Evolutionary conservation across 2,888 invertebrate genomes (phyloP).

Genomic region (Nesidiocoris tenuis): DNA sequence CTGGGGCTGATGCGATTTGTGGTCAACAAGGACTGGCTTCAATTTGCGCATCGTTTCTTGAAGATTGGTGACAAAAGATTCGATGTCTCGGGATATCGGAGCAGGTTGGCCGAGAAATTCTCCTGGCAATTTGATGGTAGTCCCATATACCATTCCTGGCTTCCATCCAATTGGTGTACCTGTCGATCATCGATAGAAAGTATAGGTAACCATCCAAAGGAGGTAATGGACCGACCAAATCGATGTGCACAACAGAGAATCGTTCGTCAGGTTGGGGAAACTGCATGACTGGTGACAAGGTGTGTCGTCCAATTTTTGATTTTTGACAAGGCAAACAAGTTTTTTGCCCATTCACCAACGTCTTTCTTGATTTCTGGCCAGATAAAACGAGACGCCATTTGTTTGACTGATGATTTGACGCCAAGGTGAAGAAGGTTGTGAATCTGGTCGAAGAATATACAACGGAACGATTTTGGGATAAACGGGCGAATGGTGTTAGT

Average conservation of each 20-base stretch:
- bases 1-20: constrained; percentile 14
- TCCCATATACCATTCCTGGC: constrained; percentile 45
- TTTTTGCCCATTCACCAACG: constrained; percentile 50
- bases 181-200: constrained; percentile 53
- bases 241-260: constrained; percentile 55
- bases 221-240: constrained; percentile 56
- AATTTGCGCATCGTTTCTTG: constrained; percentile 4
- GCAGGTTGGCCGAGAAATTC: constrained; percentile 16
- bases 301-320: constrained; percentile 52
- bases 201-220: constrained; percentile 51
- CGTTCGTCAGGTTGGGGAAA: constrained; percentile 50
- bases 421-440: constrained; percentile 9
- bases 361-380: constrained; percentile 23
- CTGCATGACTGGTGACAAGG: constrained; percentile 45
- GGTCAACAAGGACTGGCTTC: not conserved
- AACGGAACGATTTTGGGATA: constrained; percentile 1
- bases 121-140: constrained; percentile 28
- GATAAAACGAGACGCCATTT: constrained; percentile 4
- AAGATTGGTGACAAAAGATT: constrained; percentile 12
- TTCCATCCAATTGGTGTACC: constrained; percentile 54
- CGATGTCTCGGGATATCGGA: not conserved
- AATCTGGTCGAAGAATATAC: not conserved
- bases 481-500: constrained; percentile 1
- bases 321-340: constrained; percentile 53
- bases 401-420: constrained; percentile 26